Percentiles rank a stretch among this genome's conserved stretches.
These are phyloP conservation scores for Drosophila santomea DNA, from an alignment of 1,140 invertebrate genomes.

Conservation along the genomic window DNA sequence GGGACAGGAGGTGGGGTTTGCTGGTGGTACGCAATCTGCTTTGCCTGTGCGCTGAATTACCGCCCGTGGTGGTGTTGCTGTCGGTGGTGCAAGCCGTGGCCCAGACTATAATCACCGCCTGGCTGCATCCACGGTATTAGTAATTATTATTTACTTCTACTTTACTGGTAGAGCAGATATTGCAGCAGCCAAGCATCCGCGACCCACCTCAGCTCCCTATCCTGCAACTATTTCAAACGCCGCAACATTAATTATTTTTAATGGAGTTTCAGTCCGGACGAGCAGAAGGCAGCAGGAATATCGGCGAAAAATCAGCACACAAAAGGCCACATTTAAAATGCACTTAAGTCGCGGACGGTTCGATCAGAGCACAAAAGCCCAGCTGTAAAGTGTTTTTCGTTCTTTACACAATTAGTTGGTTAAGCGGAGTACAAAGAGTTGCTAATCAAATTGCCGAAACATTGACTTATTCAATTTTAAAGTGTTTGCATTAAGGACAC, in stretches of 20 bases:
- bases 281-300: slow-evolving; percentile 2
- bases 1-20: background rate
- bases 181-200: slow-evolving; percentile 25
- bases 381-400: background rate
- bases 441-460: background rate
- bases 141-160: slow-evolving; percentile 52
- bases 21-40: slow-evolving; percentile 35
- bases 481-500: background rate
- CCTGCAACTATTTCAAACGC: slow-evolving; percentile 3
- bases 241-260: slow-evolving; percentile 70
- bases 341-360: slow-evolving; percentile 5
- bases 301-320: slow-evolving; percentile 8
- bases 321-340: slow-evolving; percentile 12
- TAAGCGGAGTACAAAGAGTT: background rate
- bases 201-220: background rate
- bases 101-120: slow-evolving; percentile 40
- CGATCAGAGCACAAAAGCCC: slow-evolving; percentile 1
- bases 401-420: background rate
- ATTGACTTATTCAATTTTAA: background rate
- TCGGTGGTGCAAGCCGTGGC: background rate
- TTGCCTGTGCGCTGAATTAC: slow-evolving; percentile 10
- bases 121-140: slow-evolving; percentile 35
- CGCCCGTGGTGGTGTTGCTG: slow-evolving; percentile 4
- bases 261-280: slow-evolving; percentile 46
- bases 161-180: slow-evolving; percentile 19